phyloP scores from a whole-genome alignment of 2,113 vertebrate genomes.

The Motacilla alba region DNA sequence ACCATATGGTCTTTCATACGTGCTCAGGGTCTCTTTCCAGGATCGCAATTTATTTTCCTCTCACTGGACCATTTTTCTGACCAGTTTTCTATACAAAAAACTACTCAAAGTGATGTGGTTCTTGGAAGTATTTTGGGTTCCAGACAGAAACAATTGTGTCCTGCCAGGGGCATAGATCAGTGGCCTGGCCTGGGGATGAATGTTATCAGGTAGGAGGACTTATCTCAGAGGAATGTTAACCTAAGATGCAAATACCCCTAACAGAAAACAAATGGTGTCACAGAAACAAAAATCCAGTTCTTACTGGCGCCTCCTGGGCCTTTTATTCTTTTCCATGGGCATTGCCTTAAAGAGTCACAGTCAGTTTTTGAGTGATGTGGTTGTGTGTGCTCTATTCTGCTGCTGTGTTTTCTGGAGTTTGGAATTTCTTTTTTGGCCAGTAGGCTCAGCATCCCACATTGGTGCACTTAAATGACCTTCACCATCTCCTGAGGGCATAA shows the following conservation, averaged over 20 bases:
- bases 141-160: not conserved
- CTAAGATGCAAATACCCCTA: not conserved
- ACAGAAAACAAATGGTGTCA: slow-evolving; percentile 48
- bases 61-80: not conserved
- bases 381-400: not conserved
- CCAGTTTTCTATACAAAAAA: not conserved
- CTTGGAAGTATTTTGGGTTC: slow-evolving; percentile 16
- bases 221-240: slow-evolving; percentile 40
- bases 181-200: slow-evolving; percentile 31
- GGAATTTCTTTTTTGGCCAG: slow-evolving; percentile 11
- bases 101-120: not conserved
- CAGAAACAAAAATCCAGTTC: slow-evolving; percentile 39
- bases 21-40: slow-evolving; percentile 7
- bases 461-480: slow-evolving; percentile 45
- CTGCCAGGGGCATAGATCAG: not conserved
- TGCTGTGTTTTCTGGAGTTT: not conserved
- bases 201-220: slow-evolving; percentile 28
- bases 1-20: slow-evolving; percentile 27
- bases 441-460: not conserved
- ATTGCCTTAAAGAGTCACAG: not conserved
- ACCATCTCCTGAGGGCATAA: not conserved
- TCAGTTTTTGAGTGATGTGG: slow-evolving; percentile 39
- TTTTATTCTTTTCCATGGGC: slow-evolving; percentile 34
- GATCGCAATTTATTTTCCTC: not conserved
- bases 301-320: not conserved